Base-by-base conservation (phyloP, 2,797 vertebrate genomes). In the Carapus acus region DNA sequence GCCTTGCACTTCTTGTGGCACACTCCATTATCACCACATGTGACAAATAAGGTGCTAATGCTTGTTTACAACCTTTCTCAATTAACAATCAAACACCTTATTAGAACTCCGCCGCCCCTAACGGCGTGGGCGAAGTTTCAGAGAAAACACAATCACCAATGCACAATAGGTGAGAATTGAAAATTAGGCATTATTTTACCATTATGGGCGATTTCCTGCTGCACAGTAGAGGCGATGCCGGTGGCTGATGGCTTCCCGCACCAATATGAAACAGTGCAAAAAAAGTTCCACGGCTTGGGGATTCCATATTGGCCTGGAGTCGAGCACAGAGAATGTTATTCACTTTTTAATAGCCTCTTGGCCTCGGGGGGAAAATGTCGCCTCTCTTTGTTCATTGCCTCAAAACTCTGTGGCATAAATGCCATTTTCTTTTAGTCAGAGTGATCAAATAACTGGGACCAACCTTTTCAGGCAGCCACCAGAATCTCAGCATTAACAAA, bases 211-310 rank as follows among this genome's bases (percentile, higher is more conserved):
- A 57, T 38, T 2, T 46, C 69, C 15, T 85, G 82, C 43, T 87
- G 80, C 37, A 77, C 81, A 47, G 82, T 72, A 49, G 69, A 37
- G 53, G 75, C 78, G 21, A 58, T 71, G 16, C 79, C 66, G 1
- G 53, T 19, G 21, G 66, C 75, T 2, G 76, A 47, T 37, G 85
- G 43, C 7, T 87, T 91, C 0, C 92, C 92, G 53, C 90, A 89
- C 95, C 95, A 98, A 52, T 95, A 96, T 0, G 92, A 92, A 15
- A 86, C 83, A 2, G 92, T 94, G 54, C 94, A 92, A 21, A 90
- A 94, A 54, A 98, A 98, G 75, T 95, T 95, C 92, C 94, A 99
- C 0, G 91, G 91, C 72, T 87, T 93, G 3, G 96, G 91, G 69
- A 99, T 94, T 33, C 96, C 94, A 49, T 91, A 99, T 55, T 99